Evolutionary conservation across 2,797 vertebrate species (phyloP), one percentile per base, ranked within the genome.

Genomic region (Echeneis naucrates): DNA sequence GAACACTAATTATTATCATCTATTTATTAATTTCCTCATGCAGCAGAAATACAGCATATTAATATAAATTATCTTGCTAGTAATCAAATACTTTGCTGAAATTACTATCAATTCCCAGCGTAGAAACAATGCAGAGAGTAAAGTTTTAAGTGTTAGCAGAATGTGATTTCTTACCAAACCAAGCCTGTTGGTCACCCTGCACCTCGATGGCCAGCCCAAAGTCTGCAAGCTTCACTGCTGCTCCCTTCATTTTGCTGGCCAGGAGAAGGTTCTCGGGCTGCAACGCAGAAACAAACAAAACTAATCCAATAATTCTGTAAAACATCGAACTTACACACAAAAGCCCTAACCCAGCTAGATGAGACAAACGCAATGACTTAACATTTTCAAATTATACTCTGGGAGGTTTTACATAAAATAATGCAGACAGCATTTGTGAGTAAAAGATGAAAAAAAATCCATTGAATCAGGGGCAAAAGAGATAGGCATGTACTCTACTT

Each of bases 141-240:
- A 37, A 9, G 3, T 56, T 10, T 53, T 32, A 61, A 5, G 12
- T 24, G 45, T 13, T 23, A 5, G 8, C 5, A 2, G 45, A 47
- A 21, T 5, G 4, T 12, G 45, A 47, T 54, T 59, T 80, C 97
- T 96, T 95, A 99, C 98, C 98, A 86, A 99, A 99, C 98, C 98
- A 99, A 51, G 97, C 98, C 87, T 99, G 98, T 80, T 99, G 98
- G 64, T 99, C 98, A 66, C 96, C 98, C 91, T 99, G 98, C 23
- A 99, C 98, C 92, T 99, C 98, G n/a, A 99, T 99, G 67, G 98
- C 98, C 48, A 99, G 93, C 79, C 98, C 98, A 17, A 99, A 99
- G 85, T 99, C 98, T 64, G 98, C 98, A 52, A 99, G 92, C 92
- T 99, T 99, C 91, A 99, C 98, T 0, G 97, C 97, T 19, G 98